Evolutionary conservation across 37 sponge, comb jelly and placozoan genomes (phyloP).

Genomic region (Petrosia ficiformis): DNA sequence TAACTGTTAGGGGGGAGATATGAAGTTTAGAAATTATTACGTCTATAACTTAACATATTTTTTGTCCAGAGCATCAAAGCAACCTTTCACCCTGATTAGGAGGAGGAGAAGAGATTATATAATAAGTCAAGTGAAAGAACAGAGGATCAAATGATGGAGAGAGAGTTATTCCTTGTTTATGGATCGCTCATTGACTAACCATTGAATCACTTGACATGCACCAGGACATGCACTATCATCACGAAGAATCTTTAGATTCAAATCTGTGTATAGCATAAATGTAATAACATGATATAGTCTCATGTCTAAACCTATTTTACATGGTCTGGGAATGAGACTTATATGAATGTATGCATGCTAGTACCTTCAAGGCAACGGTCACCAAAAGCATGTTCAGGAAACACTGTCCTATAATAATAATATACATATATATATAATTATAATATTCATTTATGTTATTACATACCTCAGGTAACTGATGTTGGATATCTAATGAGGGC

Average conservation of each 20-base stretch:
- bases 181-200: slow-evolving; percentile 34
- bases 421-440: neutral
- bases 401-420: slow-evolving; percentile 55
- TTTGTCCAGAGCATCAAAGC: slow-evolving; percentile 95
- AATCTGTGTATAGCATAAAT: slow-evolving; percentile 18
- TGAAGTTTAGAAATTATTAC: neutral
- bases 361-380: slow-evolving; percentile 84
- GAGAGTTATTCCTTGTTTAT: too few relatives aligned
- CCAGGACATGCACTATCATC: slow-evolving; percentile 94
- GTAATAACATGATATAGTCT: neutral
- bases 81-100: slow-evolving; percentile 81
- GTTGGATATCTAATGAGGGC: slow-evolving; percentile 73
- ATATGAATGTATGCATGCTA: neutral
- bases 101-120: neutral
- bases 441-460: neutral
- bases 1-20: neutral
- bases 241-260: slow-evolving; percentile 87
- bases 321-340: neutral
- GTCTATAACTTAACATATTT: slow-evolving; percentile 49
- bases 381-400: slow-evolving; percentile 93
- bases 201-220: slow-evolving; percentile 86
- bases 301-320: too few relatives aligned
- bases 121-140: neutral
- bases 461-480: slow-evolving; percentile 74
- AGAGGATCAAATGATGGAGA: neutral